Conservation (phyloP, 2,888 invertebrate genomes). For the Drosophila pseudotakahashii region DNA sequence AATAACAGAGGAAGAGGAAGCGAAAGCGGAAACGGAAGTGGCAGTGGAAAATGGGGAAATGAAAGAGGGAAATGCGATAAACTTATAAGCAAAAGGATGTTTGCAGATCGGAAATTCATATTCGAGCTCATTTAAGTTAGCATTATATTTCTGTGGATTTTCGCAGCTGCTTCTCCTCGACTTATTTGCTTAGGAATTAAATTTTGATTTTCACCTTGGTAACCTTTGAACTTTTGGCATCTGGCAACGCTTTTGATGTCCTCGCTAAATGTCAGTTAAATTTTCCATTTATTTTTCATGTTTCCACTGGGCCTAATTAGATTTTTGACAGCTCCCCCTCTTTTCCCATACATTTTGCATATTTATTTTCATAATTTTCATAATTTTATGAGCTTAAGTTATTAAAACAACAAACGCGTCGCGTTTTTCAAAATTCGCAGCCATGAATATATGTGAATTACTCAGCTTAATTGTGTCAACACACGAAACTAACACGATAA, state of each 20-base stretch:
- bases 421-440: conserved; percentile 18
- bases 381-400: conserved; percentile 77
- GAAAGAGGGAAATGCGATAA: conserved; percentile 66
- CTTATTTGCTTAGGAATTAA: conserved; percentile 70
- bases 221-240: conserved; percentile 64
- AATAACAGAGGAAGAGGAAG: conserved; percentile 67
- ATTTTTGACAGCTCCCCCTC: conserved; percentile 23
- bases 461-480: conserved; percentile 65
- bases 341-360: conserved; percentile 38
- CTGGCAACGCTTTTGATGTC: conserved; percentile 43
- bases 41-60: conserved; percentile 30
- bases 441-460: conserved; percentile 62
- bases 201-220: conserved; percentile 48
- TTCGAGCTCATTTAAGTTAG: conserved; percentile 70
- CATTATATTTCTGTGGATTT: conserved; percentile 60
- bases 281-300: conserved; percentile 17
- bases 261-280: conserved; percentile 56
- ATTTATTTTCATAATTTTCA: conserved; percentile 79
- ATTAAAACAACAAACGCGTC: conserved; percentile 64
- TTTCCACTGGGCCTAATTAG: conserved; percentile 30
- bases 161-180: conserved; percentile 57
- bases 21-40: conserved; percentile 16
- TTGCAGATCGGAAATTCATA: conserved; percentile 5
- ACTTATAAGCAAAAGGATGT: conserved; percentile 61
- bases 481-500: conserved; percentile 32